Percentiles rank a stretch among this genome's conserved stretches.
Evolutionary conservation across 2,888 invertebrate genomes (phyloP).

Genomic region (Melieria crassipennis): DNA sequence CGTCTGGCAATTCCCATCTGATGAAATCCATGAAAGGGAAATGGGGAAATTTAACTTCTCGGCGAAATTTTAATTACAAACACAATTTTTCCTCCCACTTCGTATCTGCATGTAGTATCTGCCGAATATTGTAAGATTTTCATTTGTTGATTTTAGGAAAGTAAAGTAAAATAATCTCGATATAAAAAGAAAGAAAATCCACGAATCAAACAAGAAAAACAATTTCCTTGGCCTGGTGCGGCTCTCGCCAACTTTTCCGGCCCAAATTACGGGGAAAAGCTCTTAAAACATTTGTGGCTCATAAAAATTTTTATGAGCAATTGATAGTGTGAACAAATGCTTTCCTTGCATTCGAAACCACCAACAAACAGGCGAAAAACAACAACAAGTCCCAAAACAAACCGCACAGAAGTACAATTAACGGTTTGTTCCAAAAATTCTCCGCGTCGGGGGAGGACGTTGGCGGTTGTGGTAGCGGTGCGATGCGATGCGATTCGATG

Average conservation of each 20-base stretch:
- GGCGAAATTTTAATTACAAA: too few species aligned
- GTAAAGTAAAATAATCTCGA: too few species aligned
- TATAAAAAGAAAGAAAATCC: too few species aligned
- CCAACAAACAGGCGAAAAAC: not conserved
- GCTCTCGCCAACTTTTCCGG: not conserved
- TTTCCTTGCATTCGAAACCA: slow-evolving; percentile 42
- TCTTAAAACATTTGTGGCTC: slow-evolving; percentile 53
- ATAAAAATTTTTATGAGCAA: slow-evolving; percentile 65
- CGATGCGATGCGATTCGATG: not conserved
- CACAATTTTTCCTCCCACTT: too few species aligned
- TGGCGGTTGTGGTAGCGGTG: not conserved
- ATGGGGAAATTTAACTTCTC: too few species aligned
- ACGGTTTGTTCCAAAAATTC: not conserved
- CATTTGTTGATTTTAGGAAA: too few species aligned
- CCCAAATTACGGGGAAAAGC: slow-evolving; percentile 21
- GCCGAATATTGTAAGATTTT: too few species aligned
- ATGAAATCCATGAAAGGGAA: too few species aligned
- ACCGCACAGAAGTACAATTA: not conserved
- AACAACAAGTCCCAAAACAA: not conserved
- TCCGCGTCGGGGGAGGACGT: not conserved
- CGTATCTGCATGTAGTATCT: too few species aligned
- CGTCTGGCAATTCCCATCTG: too few species aligned
- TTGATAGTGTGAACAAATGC: slow-evolving; percentile 63
- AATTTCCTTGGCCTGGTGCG: not conserved
- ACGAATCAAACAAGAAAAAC: too few species aligned